Base-by-base conservation (phyloP, 2,113 vertebrate species). In the Natator depressus region DNA sequence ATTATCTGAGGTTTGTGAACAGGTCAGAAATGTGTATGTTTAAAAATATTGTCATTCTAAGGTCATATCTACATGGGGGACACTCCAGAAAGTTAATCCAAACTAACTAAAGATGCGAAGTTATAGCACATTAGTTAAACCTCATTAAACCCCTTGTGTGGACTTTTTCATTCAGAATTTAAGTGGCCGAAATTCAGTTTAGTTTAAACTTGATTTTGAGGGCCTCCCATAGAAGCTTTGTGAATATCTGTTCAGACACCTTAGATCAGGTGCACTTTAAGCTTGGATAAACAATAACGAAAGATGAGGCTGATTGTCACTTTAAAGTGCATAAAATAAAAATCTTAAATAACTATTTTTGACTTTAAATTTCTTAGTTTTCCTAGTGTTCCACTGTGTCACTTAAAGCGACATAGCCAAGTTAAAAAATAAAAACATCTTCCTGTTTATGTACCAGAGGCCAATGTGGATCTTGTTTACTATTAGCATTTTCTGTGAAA, bases 321-420 rank as follows among this genome's bases (percentile, higher is more conserved):
- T 54, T 54, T 54, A 54, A 54, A 54, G 53, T 54, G 20, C 53
- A 22, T 54, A 54, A 54, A 54, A 54, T 54, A 54, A 54, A 54
- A 8, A 54, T 54, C 19, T 22, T 54, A 54, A 54, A 22, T 54
- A 54, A 54, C 53, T 54, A 3, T 54, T 22, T 54, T 22, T 54
- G 53, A 54, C 20, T 54, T 94, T 91, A 87, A 46, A 17, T 42
- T 89, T 86, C 53, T 54, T 54, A n/a, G 9, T 35, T 69, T 38
- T 69, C 16, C 17, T n/a, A 9, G 65, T 20, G 65, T 69, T 69
- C 35, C 17, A 8, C 35, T 69, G 65, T 69, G 62, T 69, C 35
- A 38, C 35, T 69, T 82, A 17, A 76, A 88, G 62, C 50, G 50
- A 42, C 0, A 1, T 0, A 0, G 13, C 29, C 0, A 1, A 24